Base-by-base conservation (phyloP, 2,888 invertebrate genomes). In the Pristionchus entomophagus region DNA sequence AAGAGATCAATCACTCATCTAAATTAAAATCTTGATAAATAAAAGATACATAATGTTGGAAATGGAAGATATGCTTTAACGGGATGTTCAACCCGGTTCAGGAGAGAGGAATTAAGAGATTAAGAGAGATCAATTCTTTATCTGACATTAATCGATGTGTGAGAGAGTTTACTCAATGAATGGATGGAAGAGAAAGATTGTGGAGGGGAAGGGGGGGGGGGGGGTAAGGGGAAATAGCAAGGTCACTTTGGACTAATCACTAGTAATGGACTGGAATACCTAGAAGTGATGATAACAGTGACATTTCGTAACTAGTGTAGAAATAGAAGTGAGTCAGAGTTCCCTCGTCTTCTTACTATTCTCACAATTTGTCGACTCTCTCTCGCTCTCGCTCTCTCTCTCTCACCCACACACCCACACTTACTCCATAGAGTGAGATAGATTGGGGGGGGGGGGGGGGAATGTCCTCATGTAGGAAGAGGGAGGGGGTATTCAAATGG, bases 361-460 rank as follows among this genome's bases (percentile, higher is more conserved):
- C 56, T 53, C 53, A 53, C 81, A 53, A 53, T 32, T 81, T 81
- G 51, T 81, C 53, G 12, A 32, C 53, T 81, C 81, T 81, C 81
- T 53, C 29, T 51, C 78, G 19, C 78, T 49, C 38, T 78, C 45
- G 29, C 29, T 77, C 77, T 77, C 77, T 38, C 17, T 14, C 38
- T 32, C 35, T 77, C 45, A 29, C 4, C 5, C 32, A 12, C 26
- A n/a, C n/a, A n/a, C n/a, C n/a, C n/a, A n/a, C n/a, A n/a, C n/a
- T 35, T 6, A 29, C 29, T 35, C 6, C 29, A 35, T 6, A 65
- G 32, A 32, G 35, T 14, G 14, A 35, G 65, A 29, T 65, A 65
- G 65, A n/a, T n/a, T n/a, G n/a, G n/a, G n/a, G n/a, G n/a, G n/a
- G n/a, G n/a, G n/a, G n/a, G n/a, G n/a, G n/a, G n/a, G 29, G 19